Evolutionary conservation across 2,113 vertebrate species (phyloP).

Genomic region (Lagopus muta): DNA sequence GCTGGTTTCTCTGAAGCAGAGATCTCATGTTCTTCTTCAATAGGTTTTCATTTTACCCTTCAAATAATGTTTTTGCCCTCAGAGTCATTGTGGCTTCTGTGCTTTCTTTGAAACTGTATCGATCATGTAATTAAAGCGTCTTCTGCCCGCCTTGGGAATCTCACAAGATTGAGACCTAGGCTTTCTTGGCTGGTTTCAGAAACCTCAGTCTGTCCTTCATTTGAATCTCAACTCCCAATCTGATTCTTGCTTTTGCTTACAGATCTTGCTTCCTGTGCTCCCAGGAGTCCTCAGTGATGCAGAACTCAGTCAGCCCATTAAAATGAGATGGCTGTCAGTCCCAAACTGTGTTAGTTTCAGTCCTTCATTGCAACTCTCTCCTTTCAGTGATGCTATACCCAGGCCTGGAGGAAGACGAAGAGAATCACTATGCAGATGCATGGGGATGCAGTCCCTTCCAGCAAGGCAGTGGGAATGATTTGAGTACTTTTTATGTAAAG

Average conservation of each 20-base stretch:
- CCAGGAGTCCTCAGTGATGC: neutral
- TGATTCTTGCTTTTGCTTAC: neutral
- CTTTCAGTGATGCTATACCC: neutral
- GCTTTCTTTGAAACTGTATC: constrained; percentile 58
- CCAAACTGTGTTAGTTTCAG: neutral
- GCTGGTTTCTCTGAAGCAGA: constrained; percentile 25
- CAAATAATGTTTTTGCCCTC: constrained; percentile 50
- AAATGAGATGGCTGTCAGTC: neutral
- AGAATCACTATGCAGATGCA: neutral
- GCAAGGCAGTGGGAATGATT: constrained; percentile 19
- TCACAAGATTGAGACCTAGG: constrained; percentile 12
- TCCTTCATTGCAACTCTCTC: neutral
- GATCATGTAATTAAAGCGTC: constrained; percentile 64
- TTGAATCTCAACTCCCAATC: neutral
- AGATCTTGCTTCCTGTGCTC: neutral
- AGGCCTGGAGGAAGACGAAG: neutral
- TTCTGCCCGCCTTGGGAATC: constrained; percentile 25
- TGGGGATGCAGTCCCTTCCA: neutral
- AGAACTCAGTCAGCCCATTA: neutral
- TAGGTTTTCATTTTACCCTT: constrained; percentile 28
- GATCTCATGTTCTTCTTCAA: constrained; percentile 20
- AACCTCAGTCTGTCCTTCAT: constrained; percentile 20
- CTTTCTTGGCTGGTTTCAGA: constrained; percentile 16
- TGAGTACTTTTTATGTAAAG: constrained; percentile 26
- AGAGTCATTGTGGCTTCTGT: constrained; percentile 46